phyloP scores from a whole-genome alignment of 2,888 invertebrate genomes.

The Lamellibrachia satsuma region DNA sequence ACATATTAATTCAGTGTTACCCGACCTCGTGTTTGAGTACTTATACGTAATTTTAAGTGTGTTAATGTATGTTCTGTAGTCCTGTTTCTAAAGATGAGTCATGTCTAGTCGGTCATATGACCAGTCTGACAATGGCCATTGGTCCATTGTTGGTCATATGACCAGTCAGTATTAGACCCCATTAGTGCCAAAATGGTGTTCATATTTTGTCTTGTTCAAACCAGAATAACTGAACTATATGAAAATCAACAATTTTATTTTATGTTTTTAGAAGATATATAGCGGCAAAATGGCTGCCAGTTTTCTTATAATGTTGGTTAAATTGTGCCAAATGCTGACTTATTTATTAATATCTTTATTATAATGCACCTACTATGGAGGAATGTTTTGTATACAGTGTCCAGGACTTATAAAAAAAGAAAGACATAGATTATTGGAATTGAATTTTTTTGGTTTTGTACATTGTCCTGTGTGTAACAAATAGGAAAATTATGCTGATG shows the following conservation, averaged over 20 bases:
- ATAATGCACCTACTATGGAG: not conserved
- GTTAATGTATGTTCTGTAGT: not conserved
- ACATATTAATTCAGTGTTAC: too few relatives aligned
- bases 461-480: not conserved
- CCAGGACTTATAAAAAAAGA: not conserved
- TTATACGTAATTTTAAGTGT: not conserved
- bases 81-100: conserved; percentile 9
- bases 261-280: not conserved
- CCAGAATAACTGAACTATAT: not conserved
- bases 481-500: not conserved
- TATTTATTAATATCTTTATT: not conserved
- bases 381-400: not conserved
- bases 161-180: not conserved
- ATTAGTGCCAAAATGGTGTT: not conserved
- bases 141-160: not conserved
- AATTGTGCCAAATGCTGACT: not conserved
- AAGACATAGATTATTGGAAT: not conserved
- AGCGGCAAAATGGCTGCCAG: not conserved
- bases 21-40: too few relatives aligned
- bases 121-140: not conserved
- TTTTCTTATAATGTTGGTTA: not conserved
- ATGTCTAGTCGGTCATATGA: not conserved
- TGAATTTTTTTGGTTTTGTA: not conserved
- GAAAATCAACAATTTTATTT: not conserved
- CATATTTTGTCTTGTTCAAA: not conserved